phyloP scores from a whole-genome alignment of 2,797 vertebrate species.

The Chrysocyon brachyurus region DNA sequence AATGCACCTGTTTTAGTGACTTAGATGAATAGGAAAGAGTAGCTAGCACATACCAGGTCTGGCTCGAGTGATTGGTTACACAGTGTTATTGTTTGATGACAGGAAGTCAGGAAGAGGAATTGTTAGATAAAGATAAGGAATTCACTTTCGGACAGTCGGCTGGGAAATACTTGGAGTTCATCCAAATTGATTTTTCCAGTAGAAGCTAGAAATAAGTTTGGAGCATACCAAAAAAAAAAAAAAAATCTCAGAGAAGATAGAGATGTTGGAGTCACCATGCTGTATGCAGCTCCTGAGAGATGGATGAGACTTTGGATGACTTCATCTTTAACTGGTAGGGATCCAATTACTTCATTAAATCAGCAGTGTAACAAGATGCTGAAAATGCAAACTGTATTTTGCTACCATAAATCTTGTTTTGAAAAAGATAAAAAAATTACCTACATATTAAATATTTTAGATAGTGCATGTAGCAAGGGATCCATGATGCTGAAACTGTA shows the following conservation, averaged over 20 bases:
- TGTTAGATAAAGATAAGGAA: not conserved
- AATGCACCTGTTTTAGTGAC: not conserved
- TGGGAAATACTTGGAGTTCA: slow-evolving; percentile 52
- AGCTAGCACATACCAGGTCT: not conserved
- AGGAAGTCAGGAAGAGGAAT: not conserved
- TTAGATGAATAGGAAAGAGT: not conserved
- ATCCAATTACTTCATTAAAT: slow-evolving; percentile 59
- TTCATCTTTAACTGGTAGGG: slow-evolving; percentile 46
- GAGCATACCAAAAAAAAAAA: not conserved
- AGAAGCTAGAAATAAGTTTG: slow-evolving; percentile 44
- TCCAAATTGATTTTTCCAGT: not conserved
- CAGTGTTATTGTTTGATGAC: not conserved
- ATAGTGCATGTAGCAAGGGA: not conserved
- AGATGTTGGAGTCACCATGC: not conserved
- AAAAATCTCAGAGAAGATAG: not conserved
- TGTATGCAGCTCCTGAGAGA: not conserved
- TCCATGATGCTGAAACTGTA: not conserved
- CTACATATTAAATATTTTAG: slow-evolving; percentile 40
- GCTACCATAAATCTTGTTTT: not conserved
- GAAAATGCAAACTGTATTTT: not conserved
- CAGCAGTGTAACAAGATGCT: slow-evolving; percentile 20
- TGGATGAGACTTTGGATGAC: slow-evolving; percentile 13
- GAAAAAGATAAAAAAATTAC: not conserved
- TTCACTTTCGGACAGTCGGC: not conserved
- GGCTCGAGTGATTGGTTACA: not conserved